Evolutionary conservation across 2,888 invertebrate species (phyloP).

Genomic region (Rhogogaster chlorosoma): DNA sequence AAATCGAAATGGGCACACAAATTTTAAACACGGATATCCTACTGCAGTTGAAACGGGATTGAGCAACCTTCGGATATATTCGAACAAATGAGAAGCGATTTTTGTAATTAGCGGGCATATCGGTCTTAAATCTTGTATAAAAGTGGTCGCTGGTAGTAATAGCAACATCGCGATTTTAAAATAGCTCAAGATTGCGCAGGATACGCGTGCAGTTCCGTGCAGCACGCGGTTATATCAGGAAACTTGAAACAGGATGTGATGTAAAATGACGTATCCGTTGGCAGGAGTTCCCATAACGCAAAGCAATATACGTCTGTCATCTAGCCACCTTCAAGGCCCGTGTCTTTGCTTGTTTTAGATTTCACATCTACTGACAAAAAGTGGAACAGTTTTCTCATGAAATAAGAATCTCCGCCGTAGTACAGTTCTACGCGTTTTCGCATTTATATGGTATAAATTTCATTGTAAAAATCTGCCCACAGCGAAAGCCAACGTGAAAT

Average conservation of each 20-base stretch:
- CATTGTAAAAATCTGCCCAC: background rate
- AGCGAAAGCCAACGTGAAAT: background rate
- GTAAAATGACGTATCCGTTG: constrained; percentile 39
- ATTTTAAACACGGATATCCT: background rate
- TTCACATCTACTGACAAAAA: constrained; percentile 9
- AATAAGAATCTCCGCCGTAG: background rate
- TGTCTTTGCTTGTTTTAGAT: background rate
- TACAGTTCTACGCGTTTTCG: background rate
- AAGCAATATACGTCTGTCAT: constrained; percentile 6
- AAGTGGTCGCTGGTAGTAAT: background rate
- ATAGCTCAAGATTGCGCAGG: constrained; percentile 12
- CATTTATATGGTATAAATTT: background rate
- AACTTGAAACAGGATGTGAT: constrained; percentile 29
- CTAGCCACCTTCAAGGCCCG: background rate
- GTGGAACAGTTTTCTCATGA: constrained; percentile 17
- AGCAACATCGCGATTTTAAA: background rate
- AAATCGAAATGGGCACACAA: background rate
- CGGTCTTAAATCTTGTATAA: background rate
- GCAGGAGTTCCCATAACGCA: constrained; percentile 33
- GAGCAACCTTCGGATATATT: background rate
- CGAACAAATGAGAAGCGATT: background rate
- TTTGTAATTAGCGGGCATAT: background rate
- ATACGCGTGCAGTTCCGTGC: constrained; percentile 8
- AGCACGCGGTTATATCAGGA: constrained; percentile 20
- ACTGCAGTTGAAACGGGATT: background rate